Evolutionary conservation across 2,888 invertebrate species (phyloP).

Genomic region (Nephrotoma appendiculata): DNA sequence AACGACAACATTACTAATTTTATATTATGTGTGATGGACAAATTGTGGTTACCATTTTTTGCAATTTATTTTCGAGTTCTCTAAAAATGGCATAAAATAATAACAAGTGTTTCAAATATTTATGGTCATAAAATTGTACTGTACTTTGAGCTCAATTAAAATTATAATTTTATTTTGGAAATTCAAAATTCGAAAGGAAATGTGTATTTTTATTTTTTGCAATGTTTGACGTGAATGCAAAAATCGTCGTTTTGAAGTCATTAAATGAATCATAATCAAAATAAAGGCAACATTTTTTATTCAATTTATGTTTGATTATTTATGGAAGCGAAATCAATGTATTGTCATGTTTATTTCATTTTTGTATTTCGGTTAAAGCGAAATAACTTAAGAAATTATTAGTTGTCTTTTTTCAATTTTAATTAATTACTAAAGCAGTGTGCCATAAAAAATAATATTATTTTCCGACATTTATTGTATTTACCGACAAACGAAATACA

Average conservation of each 20-base stretch:
- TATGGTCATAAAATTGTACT: neutral
- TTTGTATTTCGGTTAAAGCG: neutral
- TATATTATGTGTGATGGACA: neutral
- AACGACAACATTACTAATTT: neutral
- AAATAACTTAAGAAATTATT: neutral
- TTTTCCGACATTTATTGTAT: neutral
- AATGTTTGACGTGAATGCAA: neutral
- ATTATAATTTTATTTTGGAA: neutral
- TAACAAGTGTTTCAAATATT: neutral
- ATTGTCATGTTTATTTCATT: neutral
- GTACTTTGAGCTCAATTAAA: conserved; percentile 3
- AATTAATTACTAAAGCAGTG: neutral
- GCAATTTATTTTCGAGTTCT: neutral
- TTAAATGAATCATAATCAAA: neutral
- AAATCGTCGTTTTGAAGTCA: neutral
- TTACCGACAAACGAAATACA: neutral
- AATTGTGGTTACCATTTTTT: neutral
- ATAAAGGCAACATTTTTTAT: neutral
- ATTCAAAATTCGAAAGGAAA: neutral
- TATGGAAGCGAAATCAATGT: neutral
- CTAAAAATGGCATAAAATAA: neutral
- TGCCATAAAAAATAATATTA: neutral
- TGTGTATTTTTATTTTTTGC: neutral
- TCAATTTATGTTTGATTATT: neutral
- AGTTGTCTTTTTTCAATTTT: neutral